These are phyloP conservation scores for Empis livida DNA, from an alignment of 2,888 invertebrate species.

Conservation along the genomic window DNA sequence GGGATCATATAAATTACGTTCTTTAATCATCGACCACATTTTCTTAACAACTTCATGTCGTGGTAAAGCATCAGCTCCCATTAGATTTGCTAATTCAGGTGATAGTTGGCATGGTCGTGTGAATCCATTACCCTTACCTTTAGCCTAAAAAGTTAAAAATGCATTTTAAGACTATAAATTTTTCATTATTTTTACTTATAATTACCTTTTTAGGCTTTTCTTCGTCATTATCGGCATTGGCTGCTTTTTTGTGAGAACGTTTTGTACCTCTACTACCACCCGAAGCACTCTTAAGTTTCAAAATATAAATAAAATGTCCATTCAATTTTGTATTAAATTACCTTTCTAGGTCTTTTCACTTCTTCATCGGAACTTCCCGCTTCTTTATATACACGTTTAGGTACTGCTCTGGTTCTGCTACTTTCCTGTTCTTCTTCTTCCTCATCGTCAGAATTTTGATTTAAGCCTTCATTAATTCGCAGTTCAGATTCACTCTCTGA, in stretches of 20 bases:
- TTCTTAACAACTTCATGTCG: conserved; percentile 84
- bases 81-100: conserved; percentile 67
- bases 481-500: neutral
- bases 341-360: conserved; percentile 11
- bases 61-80: conserved; percentile 68
- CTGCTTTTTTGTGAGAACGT: conserved; percentile 24
- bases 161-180: too few species aligned
- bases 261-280: neutral
- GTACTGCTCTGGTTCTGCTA: neutral
- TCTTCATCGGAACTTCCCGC: conserved; percentile 17
- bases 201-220: conserved; percentile 29
- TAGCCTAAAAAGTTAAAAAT: neutral
- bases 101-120: conserved; percentile 74
- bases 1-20: conserved; percentile 79
- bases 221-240: conserved; percentile 37
- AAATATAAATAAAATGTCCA: too few species aligned
- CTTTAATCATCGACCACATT: conserved; percentile 82
- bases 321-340: too few species aligned
- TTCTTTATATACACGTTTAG: conserved; percentile 11
- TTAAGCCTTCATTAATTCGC: conserved; percentile 32
- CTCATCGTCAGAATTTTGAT: conserved; percentile 37
- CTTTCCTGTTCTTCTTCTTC: conserved; percentile 33
- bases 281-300: too few species aligned
- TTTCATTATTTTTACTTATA: too few species aligned
- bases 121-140: conserved; percentile 57